These are phyloP conservation scores for Oreochromis aureus DNA, from an alignment of 2,113 vertebrate species.

Conservation along the genomic window DNA sequence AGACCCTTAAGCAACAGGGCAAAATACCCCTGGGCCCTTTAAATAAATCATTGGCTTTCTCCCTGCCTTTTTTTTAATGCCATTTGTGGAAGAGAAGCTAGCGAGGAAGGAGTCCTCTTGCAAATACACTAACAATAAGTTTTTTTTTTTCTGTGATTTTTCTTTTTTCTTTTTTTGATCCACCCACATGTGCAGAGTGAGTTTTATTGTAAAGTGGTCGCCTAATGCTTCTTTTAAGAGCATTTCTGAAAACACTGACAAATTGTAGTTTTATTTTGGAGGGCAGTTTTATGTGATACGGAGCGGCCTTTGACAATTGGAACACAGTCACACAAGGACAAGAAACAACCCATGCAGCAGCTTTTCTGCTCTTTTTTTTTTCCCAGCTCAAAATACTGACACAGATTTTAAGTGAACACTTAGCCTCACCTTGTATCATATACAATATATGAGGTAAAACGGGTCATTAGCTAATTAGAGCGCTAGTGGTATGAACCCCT, in stretches of 20 bases:
- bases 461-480: neutral
- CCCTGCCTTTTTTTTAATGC: constrained; percentile 27
- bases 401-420: neutral
- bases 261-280: constrained; percentile 40
- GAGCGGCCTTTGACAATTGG: constrained; percentile 3
- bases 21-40: constrained; percentile 50
- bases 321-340: constrained; percentile 6
- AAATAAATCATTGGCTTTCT: constrained; percentile 63
- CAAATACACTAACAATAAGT: constrained; percentile 24
- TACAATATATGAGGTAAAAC: neutral
- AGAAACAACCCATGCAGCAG: neutral
- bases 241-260: constrained; percentile 38
- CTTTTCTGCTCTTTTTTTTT: neutral
- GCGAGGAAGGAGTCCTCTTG: constrained; percentile 18
- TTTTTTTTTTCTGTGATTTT: neutral
- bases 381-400: neutral
- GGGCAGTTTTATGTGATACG: constrained; percentile 6
- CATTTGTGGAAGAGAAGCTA: constrained; percentile 27
- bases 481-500: neutral
- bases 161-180: neutral
- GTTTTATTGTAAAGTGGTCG: constrained; percentile 18
- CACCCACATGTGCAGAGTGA: neutral
- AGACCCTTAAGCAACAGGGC: constrained; percentile 55
- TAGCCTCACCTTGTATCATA: neutral
- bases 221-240: constrained; percentile 9